Evolutionary conservation across 1,140 invertebrate species (phyloP).

Genomic region (Tetragnatha versicolor): DNA sequence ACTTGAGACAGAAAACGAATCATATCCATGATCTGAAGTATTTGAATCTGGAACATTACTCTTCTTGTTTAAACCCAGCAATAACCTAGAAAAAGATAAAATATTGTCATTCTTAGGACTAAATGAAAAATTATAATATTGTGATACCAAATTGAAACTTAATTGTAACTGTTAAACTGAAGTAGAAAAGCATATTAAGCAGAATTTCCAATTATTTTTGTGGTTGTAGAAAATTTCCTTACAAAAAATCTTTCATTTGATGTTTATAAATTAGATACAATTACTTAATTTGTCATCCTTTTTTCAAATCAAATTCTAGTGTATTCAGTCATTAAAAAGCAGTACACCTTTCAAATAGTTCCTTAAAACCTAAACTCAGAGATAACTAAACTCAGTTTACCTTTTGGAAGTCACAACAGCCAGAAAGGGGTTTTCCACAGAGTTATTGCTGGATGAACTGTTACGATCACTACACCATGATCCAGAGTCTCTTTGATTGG

Average conservation of each 20-base stretch:
- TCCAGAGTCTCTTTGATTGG: constrained; percentile 75
- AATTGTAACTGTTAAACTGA: no score
- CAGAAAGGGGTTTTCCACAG: constrained; percentile 87
- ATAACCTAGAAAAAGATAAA: constrained; percentile 33
- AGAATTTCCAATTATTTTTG: no score
- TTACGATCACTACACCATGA: constrained; percentile 95
- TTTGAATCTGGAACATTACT: constrained; percentile 32
- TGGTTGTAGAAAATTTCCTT: no score
- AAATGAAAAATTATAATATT: not conserved
- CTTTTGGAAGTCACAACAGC: constrained; percentile 69
- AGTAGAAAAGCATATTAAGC: no score
- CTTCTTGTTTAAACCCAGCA: constrained; percentile 47
- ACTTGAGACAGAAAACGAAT: constrained; percentile 88
- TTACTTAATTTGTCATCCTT: no score
- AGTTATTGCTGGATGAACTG: constrained; percentile 89
- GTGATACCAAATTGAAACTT: not conserved
- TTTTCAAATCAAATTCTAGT: no score
- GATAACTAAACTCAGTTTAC: constrained; percentile 3
- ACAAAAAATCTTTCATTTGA: no score
- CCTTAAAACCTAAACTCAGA: no score
- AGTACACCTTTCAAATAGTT: no score
- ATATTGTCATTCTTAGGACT: not conserved
- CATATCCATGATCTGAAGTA: constrained; percentile 79
- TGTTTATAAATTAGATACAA: no score
- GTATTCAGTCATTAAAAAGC: no score